Evolutionary conservation across 2,888 invertebrate species (phyloP), one percentile per base, ranked within the genome.

Genomic region (Melieria crassipennis): DNA sequence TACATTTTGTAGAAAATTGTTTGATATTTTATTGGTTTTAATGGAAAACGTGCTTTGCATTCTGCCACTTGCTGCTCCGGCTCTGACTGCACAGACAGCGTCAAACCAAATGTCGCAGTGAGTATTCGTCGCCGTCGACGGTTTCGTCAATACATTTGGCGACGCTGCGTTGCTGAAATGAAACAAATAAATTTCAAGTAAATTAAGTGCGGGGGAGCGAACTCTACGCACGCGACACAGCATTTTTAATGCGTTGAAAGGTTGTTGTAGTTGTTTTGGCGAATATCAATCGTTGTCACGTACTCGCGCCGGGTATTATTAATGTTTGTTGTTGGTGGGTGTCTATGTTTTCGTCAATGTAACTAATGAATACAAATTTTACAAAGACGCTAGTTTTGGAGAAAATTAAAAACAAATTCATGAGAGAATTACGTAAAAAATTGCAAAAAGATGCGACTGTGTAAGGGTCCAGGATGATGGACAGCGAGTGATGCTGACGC

Each of bases 11-110:
- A 45, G 55, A 52, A 69, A 65, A 56, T 57, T 10, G 47, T 58
- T 57, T 50, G 11, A 13, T 45, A 42, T 46, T 63, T 52, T 57
- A 58, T 63, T 57, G 57, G 43, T 56, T 50, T 58, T 73, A 73
- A 73, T 73, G 66, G 65, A 70, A 66, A 69, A 73, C 73, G 70
- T 73, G 73, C 70, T 63, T 57, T 45, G 70, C 65, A 73, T 73
- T 65, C 11, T 46, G 11, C 57, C 7, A 9, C 11, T 48, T 42
- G 52, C 64, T 50, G 48, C 47, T 50, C 42, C 7, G 7, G 43
- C 9, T 30, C 30, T 2, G 1, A 13, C 30, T 63, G 16, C 11
- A 16, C 62, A n/a, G 46, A 6, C 50, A 50, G 42, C 30, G 30
- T 2, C 30, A 30, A 30, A 30, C 30, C 30, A 30, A 30, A 3